Evolutionary conservation across 1,140 invertebrate species (phyloP).

Genomic region (Panagrolaimus sp.): DNA sequence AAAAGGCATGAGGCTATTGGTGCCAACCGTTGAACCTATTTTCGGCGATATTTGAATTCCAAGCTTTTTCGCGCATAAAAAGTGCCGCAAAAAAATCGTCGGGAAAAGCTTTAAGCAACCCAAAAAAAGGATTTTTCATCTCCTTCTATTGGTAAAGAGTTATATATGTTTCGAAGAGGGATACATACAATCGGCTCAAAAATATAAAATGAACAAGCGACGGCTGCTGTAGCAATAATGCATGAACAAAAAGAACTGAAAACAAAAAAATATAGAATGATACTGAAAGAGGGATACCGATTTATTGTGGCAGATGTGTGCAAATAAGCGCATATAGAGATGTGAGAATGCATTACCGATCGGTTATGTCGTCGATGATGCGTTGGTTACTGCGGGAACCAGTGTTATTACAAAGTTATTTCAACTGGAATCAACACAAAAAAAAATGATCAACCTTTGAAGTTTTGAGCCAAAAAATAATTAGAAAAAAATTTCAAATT

Average conservation of each 20-base stretch:
- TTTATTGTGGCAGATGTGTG: slow-evolving; percentile 14
- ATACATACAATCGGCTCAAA: too few relatives aligned
- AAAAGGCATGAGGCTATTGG: neutral
- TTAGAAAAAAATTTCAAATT: neutral
- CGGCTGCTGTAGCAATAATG: too few relatives aligned
- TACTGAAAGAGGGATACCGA: neutral
- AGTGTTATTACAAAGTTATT: neutral
- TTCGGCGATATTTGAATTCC: too few relatives aligned
- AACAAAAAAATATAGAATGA: too few relatives aligned
- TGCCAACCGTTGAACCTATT: neutral
- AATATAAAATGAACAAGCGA: too few relatives aligned
- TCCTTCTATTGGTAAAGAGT: neutral
- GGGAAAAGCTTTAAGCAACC: too few relatives aligned
- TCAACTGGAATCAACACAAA: neutral
- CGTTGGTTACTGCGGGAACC: slow-evolving; percentile 3
- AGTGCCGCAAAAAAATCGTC: too few relatives aligned
- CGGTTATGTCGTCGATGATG: neutral
- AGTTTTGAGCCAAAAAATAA: neutral
- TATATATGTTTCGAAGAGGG: neutral
- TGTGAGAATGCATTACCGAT: slow-evolving; percentile 7
- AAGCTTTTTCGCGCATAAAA: too few relatives aligned
- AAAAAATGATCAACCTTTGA: neutral
- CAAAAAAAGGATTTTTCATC: too few relatives aligned
- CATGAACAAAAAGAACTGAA: too few relatives aligned
- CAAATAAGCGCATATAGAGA: slow-evolving; percentile 9